phyloP scores from a whole-genome alignment of 2,888 invertebrate species.

The Melieria omissa region DNA sequence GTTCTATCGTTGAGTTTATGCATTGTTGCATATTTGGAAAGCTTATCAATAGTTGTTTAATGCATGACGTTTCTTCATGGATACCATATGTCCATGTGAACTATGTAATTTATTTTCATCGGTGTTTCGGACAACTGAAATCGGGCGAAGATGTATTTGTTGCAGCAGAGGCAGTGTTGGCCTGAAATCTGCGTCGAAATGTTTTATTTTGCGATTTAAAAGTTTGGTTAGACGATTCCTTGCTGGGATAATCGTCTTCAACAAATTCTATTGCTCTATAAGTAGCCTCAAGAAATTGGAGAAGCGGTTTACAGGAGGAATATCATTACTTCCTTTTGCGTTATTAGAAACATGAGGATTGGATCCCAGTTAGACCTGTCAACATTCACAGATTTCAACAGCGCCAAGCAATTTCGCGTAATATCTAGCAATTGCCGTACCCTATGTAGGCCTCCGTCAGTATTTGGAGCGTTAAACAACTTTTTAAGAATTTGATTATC shows the following conservation, averaged over 20 bases:
- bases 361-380: constrained; percentile 28
- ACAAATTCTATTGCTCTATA: constrained; percentile 13
- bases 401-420: constrained; percentile 29
- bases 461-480: constrained; percentile 25
- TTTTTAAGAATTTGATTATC: constrained; percentile 30
- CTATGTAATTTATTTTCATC: neutral
- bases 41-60: no score
- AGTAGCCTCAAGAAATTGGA: no score
- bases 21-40: no score
- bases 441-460: constrained; percentile 27
- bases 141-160: neutral
- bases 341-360: constrained; percentile 26
- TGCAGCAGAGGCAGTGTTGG: neutral
- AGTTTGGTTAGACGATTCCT: neutral
- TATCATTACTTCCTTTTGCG: constrained; percentile 25
- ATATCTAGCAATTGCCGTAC: constrained; percentile 24
- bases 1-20: no score
- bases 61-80: no score
- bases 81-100: no score
- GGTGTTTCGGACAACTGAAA: constrained; percentile 13
- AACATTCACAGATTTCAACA: constrained; percentile 26
- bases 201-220: neutral
- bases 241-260: neutral
- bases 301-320: neutral
- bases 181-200: neutral